Base-by-base conservation (phyloP, 2,888 invertebrate genomes). In the Limnephilus lunatus region DNA sequence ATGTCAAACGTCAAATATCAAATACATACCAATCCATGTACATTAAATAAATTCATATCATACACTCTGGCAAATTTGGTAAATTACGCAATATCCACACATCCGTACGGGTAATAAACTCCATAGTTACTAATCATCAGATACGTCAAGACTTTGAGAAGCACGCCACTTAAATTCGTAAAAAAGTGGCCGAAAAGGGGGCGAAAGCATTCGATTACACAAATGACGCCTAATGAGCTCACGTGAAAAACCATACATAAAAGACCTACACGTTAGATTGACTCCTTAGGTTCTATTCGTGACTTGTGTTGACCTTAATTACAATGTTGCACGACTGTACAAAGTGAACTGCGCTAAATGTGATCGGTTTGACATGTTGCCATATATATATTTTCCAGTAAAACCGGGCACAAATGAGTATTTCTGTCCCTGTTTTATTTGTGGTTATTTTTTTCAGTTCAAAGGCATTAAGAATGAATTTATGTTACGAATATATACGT, bases 261-360 rank as follows among this genome's bases (percentile, higher is more conserved):
- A 86, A 86, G 44, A 48, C 86, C 86, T n/a, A 35, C 88, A 80
- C 19, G 53, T 80, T 68, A 80, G 88, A 89, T 89, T 89, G 88
- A 89, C 88, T 89, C 88, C 88, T 89, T 80, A 89, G 88, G 32
- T 35, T 68, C 31, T n/a, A 35, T 89, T 89, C 88, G 88, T 89
- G 88, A 89, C 88, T 89, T 89, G 80, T n/a, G 30, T 25, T 89
- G 88, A 89, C 88, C 88, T 89, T 89, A 89, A 89, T 89, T 89
- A 89, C 88, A 81, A 35, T 89, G 31, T 89, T 80, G 35, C 88
- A 68, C 88, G 81, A 68, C 80, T 35, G 35, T 89, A 89, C 35
- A 89, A 89, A 89, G 86, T 89, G 80, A 89, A 89, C 88, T 80
- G 39, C 80, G 32, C 88, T 48, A 31, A 89, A 80, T 89, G 80